Conservation (phyloP, 1,140 invertebrate genomes). For the Drosophila nebulosa region DNA sequence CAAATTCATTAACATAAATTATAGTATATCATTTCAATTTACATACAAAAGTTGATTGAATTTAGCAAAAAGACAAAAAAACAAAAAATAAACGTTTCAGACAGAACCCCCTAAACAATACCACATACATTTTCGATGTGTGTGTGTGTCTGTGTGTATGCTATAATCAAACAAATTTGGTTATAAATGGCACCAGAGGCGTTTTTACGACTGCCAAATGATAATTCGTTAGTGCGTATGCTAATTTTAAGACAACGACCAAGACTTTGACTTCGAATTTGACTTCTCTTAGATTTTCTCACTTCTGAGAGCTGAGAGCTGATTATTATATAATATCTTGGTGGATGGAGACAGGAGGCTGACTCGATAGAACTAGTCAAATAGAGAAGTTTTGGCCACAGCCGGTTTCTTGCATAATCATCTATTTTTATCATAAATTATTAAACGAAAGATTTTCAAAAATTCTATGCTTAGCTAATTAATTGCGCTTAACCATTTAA, state of each 20-base stretch:
- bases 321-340: slow-evolving; percentile 70
- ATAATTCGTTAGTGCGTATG: slow-evolving; percentile 61
- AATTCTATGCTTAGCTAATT: slow-evolving; percentile 37
- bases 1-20: slow-evolving; percentile 68
- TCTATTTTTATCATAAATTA: slow-evolving; percentile 56
- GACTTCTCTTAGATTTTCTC: slow-evolving; percentile 46
- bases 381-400: slow-evolving; percentile 13
- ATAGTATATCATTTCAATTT: slow-evolving; percentile 52
- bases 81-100: too few relatives aligned
- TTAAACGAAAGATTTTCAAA: slow-evolving; percentile 48
- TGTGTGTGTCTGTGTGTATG: slow-evolving; percentile 13
- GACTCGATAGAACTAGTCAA: slow-evolving; percentile 48
- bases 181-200: slow-evolving; percentile 38
- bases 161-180: slow-evolving; percentile 48
- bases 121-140: not conserved
- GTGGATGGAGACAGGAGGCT: not conserved
- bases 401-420: slow-evolving; percentile 70
- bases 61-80: slow-evolving; percentile 48
- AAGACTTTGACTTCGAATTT: too few relatives aligned
- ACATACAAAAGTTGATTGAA: slow-evolving; percentile 50
- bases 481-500: slow-evolving; percentile 57
- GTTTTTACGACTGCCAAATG: slow-evolving; percentile 37
- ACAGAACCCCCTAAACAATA: slow-evolving; percentile 10
- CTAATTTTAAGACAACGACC: slow-evolving; percentile 41
- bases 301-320: slow-evolving; percentile 39